Conservation (phyloP, 1,140 invertebrate genomes). For the Capitella teleta region DNA sequence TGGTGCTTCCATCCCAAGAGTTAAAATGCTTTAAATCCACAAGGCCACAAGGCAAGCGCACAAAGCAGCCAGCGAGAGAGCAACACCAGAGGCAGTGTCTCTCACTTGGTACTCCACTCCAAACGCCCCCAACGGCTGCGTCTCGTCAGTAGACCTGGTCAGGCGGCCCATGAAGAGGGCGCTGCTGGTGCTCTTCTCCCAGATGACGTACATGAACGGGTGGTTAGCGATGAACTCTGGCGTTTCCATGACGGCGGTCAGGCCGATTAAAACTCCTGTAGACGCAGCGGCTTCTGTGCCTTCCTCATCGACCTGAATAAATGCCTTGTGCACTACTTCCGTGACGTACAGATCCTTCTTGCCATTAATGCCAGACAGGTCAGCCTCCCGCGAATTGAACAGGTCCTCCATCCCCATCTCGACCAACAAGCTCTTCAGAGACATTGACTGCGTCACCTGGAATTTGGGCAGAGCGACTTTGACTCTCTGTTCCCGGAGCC, state of each 20-base stretch:
- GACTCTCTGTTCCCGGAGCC: not conserved
- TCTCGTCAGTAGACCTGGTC: not conserved
- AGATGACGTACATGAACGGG: constrained; percentile 5
- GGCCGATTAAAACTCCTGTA: constrained; percentile 6
- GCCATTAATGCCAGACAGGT: not conserved
- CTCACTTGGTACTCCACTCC: too few species aligned
- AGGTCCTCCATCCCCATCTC: constrained; percentile 5
- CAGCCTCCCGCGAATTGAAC: not conserved
- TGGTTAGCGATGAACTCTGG: not conserved
- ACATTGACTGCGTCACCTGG: constrained; percentile 40
- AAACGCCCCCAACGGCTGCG: too few species aligned
- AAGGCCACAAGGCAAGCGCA: too few species aligned
- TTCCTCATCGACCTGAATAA: not conserved
- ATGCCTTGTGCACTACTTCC: constrained; percentile 11
- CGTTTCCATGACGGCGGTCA: not conserved
- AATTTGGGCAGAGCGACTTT: constrained; percentile 49
- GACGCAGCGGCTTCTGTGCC: constrained; percentile 12
- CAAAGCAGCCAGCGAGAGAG: too few species aligned
- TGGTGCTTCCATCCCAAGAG: too few species aligned
- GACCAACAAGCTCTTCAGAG: not conserved
- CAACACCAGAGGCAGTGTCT: too few species aligned
- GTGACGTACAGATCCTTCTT: constrained; percentile 1
- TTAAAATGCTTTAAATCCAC: too few species aligned
- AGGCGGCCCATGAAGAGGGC: constrained; percentile 4
- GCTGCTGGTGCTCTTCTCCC: not conserved